phyloP scores from a whole-genome alignment of 2,888 invertebrate species.

The Belgica antarctica region DNA sequence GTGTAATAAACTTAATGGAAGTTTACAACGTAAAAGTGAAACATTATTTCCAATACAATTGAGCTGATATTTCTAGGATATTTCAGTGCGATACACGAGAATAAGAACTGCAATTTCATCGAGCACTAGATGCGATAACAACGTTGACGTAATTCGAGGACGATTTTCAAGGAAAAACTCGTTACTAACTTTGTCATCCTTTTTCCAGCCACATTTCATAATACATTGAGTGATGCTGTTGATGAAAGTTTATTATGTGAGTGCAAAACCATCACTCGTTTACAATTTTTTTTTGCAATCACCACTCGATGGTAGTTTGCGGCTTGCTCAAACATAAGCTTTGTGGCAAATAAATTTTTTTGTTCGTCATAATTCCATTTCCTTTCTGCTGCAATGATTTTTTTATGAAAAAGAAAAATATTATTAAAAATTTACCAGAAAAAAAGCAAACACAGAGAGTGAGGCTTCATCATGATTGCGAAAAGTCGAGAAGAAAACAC shows the following conservation, averaged over 20 bases:
- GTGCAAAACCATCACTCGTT: not conserved
- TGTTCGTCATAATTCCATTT: conserved; percentile 4
- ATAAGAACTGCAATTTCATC: no score
- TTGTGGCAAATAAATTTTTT: not conserved
- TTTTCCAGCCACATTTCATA: not conserved
- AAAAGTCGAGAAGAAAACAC: conserved; percentile 24
- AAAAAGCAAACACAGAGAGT: no score
- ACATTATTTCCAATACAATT: not conserved
- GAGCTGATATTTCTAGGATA: not conserved
- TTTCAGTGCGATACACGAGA: no score
- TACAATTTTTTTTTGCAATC: not conserved
- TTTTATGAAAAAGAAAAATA: not conserved
- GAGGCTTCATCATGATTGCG: conserved; percentile 24
- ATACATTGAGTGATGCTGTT: not conserved
- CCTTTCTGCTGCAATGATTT: not conserved
- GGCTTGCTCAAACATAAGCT: not conserved
- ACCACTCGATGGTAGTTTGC: not conserved
- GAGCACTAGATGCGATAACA: no score
- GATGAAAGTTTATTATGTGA: conserved; percentile 1
- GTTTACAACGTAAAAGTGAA: not conserved
- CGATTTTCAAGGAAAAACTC: no score
- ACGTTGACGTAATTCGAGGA: no score
- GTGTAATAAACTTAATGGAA: not conserved
- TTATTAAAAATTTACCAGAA: conserved; percentile 12
- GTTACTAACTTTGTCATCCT: no score